A percentile compares a stretch with the other conserved stretches of the same genome.
phyloP scores from a whole-genome alignment of 2,888 invertebrate genomes.

The Drosophila gaucha region DNA sequence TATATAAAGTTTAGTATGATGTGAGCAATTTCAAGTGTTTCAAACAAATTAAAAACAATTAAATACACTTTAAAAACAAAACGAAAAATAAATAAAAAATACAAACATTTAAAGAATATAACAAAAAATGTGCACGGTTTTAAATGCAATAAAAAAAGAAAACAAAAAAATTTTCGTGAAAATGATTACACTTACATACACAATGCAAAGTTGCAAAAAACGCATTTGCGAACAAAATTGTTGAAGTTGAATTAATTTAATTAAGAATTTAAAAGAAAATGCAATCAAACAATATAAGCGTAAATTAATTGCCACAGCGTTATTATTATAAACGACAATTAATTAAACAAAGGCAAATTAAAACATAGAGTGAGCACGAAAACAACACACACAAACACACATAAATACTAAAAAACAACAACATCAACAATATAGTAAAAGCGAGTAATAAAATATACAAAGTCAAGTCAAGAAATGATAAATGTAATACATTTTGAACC shows the following conservation, averaged over 20 bases:
- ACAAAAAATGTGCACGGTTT: conserved; percentile 71
- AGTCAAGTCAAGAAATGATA: conserved; percentile 34
- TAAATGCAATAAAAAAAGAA: conserved; percentile 70
- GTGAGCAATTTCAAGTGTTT: conserved; percentile 80
- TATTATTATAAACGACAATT: conserved; percentile 42
- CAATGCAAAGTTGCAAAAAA: conserved; percentile 30
- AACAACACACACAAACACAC: conserved; percentile 45
- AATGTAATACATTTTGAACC: conserved; percentile 37
- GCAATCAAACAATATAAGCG: conserved; percentile 55
- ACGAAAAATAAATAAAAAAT: conserved; percentile 26
- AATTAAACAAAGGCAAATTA: conserved; percentile 57
- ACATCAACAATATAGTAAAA: conserved; percentile 35
- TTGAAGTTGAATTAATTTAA: conserved; percentile 73
- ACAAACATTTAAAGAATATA: conserved; percentile 43
- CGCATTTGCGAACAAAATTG: conserved; percentile 51
- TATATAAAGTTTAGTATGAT: conserved; percentile 51
- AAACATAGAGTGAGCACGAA: conserved; percentile 77
- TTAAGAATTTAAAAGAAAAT: conserved; percentile 62
- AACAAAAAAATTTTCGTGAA: conserved; percentile 46
- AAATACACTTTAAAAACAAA: conserved; percentile 46
- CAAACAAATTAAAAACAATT: conserved; percentile 63
- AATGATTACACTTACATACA: conserved; percentile 64
- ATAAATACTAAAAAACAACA: conserved; percentile 31
- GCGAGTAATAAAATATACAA: conserved; percentile 27
- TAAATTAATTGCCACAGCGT: conserved; percentile 49